Evolutionary conservation across 2,888 invertebrate genomes (phyloP).

Genomic region (Hydriomena furcata): DNA sequence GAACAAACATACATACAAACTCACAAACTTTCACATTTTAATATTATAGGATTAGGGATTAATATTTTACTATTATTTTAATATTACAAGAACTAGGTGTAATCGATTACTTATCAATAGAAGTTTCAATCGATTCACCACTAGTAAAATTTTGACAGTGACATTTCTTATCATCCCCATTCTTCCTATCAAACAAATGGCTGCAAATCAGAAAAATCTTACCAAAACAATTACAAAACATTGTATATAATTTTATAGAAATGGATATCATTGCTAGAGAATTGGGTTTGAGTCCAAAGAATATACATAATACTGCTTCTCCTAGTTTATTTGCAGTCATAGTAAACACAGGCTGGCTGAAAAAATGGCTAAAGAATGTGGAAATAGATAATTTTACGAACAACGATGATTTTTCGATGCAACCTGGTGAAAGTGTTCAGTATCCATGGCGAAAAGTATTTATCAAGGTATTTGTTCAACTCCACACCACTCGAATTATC

Average conservation of each 20-base stretch:
- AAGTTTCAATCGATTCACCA: too few relatives aligned
- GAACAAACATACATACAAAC: too few relatives aligned
- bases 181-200: too few relatives aligned
- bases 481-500: neutral
- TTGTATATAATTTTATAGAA: slow-evolving; percentile 41
- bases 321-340: slow-evolving; percentile 85
- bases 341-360: slow-evolving; percentile 87
- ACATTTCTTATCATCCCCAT: slow-evolving; percentile 3
- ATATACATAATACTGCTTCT: slow-evolving; percentile 82
- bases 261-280: slow-evolving; percentile 89
- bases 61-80: too few relatives aligned
- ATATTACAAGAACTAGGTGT: too few relatives aligned
- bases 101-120: too few relatives aligned
- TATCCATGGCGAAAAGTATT: slow-evolving; percentile 84
- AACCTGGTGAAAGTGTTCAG: slow-evolving; percentile 80
- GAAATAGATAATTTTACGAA: slow-evolving; percentile 69
- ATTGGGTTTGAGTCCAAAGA: slow-evolving; percentile 88
- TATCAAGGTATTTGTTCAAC: slow-evolving; percentile 66
- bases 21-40: too few relatives aligned
- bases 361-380: slow-evolving; percentile 81
- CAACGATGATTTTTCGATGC: slow-evolving; percentile 69
- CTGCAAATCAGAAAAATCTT: slow-evolving; percentile 5
- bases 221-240: slow-evolving; percentile 59
- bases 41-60: too few relatives aligned
- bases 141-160: slow-evolving; percentile 1